These are phyloP conservation scores for Aphelenchoides besseyi DNA, from an alignment of 1,140 invertebrate species.

Conservation along the genomic window DNA sequence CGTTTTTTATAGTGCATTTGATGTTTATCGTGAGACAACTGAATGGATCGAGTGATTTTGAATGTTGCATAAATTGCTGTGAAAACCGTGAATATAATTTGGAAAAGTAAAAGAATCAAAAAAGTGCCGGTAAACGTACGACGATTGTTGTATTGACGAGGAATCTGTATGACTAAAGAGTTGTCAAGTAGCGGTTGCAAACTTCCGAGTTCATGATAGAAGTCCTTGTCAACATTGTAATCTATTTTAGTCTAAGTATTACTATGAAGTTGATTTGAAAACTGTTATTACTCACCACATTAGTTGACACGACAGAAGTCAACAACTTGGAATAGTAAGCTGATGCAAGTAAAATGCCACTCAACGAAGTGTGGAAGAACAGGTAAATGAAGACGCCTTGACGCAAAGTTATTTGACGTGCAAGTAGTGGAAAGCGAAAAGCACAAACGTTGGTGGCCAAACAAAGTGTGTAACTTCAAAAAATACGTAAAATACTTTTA, in stretches of 20 bases:
- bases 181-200: background rate
- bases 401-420: background rate
- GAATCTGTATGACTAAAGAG: background rate
- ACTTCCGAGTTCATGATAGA: background rate
- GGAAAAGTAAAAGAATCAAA: background rate
- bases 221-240: background rate
- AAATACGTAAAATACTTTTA: too few relatives aligned
- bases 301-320: background rate
- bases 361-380: background rate
- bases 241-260: background rate
- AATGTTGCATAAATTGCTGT: background rate
- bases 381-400: constrained; percentile 7
- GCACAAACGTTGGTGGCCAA: background rate
- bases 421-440: background rate
- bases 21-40: too few relatives aligned
- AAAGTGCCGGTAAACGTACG: background rate
- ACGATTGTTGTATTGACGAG: background rate
- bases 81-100: background rate
- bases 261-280: too few relatives aligned
- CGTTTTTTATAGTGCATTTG: too few relatives aligned
- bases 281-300: too few relatives aligned
- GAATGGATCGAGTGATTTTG: too few relatives aligned
- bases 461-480: constrained; percentile 6
- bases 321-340: background rate
- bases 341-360: background rate